Base-by-base conservation (phyloP, 2,113 vertebrate species). In the Silurus glanis region DNA sequence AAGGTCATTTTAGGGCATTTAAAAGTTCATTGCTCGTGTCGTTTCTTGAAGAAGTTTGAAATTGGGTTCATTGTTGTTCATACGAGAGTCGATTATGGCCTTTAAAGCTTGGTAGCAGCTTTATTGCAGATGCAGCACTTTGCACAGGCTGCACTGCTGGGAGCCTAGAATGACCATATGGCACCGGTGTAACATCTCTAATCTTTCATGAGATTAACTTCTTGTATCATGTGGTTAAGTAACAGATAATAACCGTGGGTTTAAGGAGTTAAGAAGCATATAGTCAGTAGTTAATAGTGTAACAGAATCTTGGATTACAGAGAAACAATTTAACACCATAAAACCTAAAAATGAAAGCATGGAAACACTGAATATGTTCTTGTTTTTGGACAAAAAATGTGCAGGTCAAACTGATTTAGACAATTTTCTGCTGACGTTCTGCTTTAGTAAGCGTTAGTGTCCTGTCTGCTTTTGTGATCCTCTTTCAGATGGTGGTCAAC, bases 161-260 rank as follows among this genome's bases (percentile, higher is more conserved):
- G 85, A 62, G 80, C 67, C 87, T 86, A 90, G 13, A 13, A 49
- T 6, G 51, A 80, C 83, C 87, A 89, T 87, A 89, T 90, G 89
- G 86, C 28, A 53, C 47, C 6, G 62, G 64, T 37, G n/a, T 87
- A 89, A 90, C 21, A 75, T 87, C 87, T 85, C 69, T 87, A 89
- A 90, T 86, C 86, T 88, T 88, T 87, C 62, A 86, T 69, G 84
- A 87, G 80, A 83, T 74, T 78, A 78, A 28, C 51, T 28, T 79
- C 21, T 59, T 80, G 78, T 28, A 80, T 37, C 1, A 3, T 12
- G 4, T 12, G 9, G 17, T 87, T 87, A 80, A 21, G 51, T 69
- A 90, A 87, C 49, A n/a, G 45, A 6, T 17, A 69, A 21, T 69
- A 56, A n/a, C 23, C 14, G 21, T 9, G 25, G 7, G 10, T 56